Evolutionary conservation across 2,888 invertebrate species (phyloP), one percentile per base, ranked within the genome.

Genomic region (Drosophila mulleri): DNA sequence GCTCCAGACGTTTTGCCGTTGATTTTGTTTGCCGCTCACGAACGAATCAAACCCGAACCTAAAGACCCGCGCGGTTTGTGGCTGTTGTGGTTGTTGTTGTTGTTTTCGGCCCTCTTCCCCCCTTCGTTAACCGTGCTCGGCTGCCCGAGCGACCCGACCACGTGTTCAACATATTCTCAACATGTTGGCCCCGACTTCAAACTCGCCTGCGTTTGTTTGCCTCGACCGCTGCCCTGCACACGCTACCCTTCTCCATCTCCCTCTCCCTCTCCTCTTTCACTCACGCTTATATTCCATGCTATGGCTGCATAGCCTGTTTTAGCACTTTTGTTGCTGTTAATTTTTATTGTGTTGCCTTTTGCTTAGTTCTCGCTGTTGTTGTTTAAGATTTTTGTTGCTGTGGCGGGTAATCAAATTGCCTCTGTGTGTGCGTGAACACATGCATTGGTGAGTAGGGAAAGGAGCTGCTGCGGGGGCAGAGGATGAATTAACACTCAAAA

Each of bases 131-230:
- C 41, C 23, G 41, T 32, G 41, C 12, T 61, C 23, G 14, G 12
- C 12, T 16, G 32, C 11, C 37, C 65, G 4, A 42, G 3, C 71
- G 52, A 82, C 88, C 89, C 71, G 56, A 82, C 88, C 86, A 86
- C 86, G 86, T 86, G 86, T 89, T 89, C 74, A 89, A 82, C 86
- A 86, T 72, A 88, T 86, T 89, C 80, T 65, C 69, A 85, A 85
- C 89, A 89, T 84, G 81, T 78, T 88, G 70, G 64, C 42, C 52
- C 42, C 65, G 44, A 62, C 75, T 65, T 54, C 42, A 74, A 62
- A 59, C 61, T 79, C 47, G 42, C 66, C 29, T 47, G 53, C 32
- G 8, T 52, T 9, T 26, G 26, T 45, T 18, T 53, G 67, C 42
- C 18, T 48, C 57, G 57, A 35, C 12, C 23, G 18, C 48, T 50